These are phyloP conservation scores for Listronotus oregonensis DNA, from an alignment of 1,140 invertebrate genomes.

Conservation along the genomic window DNA sequence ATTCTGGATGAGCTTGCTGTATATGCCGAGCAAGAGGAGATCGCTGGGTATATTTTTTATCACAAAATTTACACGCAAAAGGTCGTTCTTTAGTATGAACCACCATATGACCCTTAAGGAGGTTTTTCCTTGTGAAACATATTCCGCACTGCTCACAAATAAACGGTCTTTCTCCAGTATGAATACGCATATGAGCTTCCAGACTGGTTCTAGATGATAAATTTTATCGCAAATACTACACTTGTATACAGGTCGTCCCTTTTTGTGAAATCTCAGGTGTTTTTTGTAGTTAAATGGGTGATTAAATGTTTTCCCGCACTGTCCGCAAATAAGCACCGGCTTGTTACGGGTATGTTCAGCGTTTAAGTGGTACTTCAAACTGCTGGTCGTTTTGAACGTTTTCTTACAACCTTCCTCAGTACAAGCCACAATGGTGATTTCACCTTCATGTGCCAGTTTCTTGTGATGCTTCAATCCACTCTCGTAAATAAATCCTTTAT, in stretches of 20 bases:
- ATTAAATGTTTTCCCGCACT: conserved; percentile 64
- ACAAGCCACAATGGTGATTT: conserved; percentile 1
- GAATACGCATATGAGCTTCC: conserved; percentile 64
- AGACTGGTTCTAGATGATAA: conserved; percentile 24
- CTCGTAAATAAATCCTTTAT: conserved; percentile 54
- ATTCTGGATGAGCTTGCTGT: conserved; percentile 8
- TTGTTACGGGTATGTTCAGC: background rate
- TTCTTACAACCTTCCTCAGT: conserved; percentile 3
- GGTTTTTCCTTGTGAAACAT: conserved; percentile 58
- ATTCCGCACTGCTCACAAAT: conserved; percentile 69
- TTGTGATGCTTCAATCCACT: conserved; percentile 23
- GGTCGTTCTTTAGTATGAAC: conserved; percentile 55
- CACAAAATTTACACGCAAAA: conserved; percentile 47
- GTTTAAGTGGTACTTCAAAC: conserved; percentile 13
- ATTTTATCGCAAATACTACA: conserved; percentile 54
- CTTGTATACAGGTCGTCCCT: no score
- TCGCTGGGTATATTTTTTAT: conserved; percentile 45
- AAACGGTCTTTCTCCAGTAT: conserved; percentile 74
- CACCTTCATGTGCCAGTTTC: conserved; percentile 18
- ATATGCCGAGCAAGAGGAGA: conserved; percentile 4
- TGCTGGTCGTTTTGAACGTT: background rate
- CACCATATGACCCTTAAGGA: conserved; percentile 60
- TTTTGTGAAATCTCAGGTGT: no score
- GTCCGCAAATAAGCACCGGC: conserved; percentile 57
- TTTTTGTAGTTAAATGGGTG: conserved; percentile 1